Base-by-base conservation (phyloP, 2,888 invertebrate genomes). In the Ophraella communa region DNA sequence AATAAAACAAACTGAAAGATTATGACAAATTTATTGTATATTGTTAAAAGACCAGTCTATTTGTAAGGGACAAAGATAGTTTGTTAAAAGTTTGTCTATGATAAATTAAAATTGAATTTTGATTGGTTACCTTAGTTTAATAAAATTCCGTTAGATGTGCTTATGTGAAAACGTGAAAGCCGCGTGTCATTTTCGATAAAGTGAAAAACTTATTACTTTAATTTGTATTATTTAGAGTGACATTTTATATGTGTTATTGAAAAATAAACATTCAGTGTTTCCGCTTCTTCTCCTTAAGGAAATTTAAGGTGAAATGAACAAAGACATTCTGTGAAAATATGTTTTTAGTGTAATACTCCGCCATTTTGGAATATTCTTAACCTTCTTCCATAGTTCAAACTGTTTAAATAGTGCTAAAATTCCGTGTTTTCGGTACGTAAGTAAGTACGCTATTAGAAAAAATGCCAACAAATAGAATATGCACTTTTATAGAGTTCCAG, bases 341-440 rank as follows among this genome's bases (percentile, higher is more conserved):
- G 81, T 81, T 82, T 82, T 80, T 80, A 80, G 78, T 79, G 80
- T 81, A 81, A 77, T 73, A 76, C 71, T 80, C 82, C 80, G 83
- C 83, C 83, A 83, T 83, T 78, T 83, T 83, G 82, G 76, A 76
- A 80, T 78, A 78, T 79, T 79, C 79, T 81, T 82, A 82, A 82
- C 82, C 82, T 82, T 82, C 82, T 82, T 82, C 81, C 81, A 80
- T 77, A 74, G 54, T 64, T 62, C 39, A 68, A 66, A 76, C 74
- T 74, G 73, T 77, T 75, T 72, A 72, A 71, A 66, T 65, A 71
- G 75, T 76, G 74, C 71, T 61, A 66, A 70, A 74, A 74, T 75
- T 77, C 73, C 65, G 69, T 71, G 69, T 73, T 74, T 73, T 76
- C 72, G 68, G 69, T 71, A 70, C 67, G 64, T 65, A 63, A 70